Conservation (phyloP, 2,797 vertebrate genomes). For the Enteromius paludinosus region DNA sequence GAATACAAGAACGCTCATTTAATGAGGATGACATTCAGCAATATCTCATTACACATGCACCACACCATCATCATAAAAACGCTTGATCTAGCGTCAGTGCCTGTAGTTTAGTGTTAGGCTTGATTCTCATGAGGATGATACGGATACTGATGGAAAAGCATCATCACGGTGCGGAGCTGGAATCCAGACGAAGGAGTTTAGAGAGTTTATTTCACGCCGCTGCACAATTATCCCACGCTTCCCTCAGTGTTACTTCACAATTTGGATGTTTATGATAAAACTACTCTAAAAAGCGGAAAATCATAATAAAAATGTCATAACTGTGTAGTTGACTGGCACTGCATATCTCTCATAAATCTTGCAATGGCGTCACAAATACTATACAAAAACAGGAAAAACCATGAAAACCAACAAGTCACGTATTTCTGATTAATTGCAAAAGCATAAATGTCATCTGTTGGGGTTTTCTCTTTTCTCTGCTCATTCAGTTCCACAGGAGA, state of each 20-base stretch:
- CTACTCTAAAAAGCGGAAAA: neutral
- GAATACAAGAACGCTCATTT: neutral
- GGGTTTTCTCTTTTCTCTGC: constrained; percentile 2
- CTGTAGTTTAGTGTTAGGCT: neutral
- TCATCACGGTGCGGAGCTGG: neutral
- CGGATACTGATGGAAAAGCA: neutral
- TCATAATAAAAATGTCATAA: neutral
- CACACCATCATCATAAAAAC: neutral
- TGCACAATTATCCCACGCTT: neutral
- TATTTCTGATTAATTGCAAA: constrained; percentile 19
- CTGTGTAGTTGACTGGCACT: neutral
- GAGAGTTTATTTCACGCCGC: neutral
- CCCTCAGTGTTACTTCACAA: neutral
- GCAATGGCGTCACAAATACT: constrained; percentile 4
- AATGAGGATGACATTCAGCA: constrained; percentile 8
- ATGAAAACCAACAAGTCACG: constrained; percentile 21
- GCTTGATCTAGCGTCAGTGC: too few species aligned
- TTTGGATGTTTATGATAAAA: neutral
- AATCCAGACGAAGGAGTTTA: neutral
- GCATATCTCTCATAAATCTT: neutral
- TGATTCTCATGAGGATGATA: neutral
- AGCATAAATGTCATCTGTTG: constrained; percentile 63
- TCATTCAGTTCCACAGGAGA: neutral
- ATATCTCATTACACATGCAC: neutral
- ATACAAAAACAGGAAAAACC: constrained; percentile 46